These are phyloP conservation scores for Galago senegalensis DNA, from an alignment of 2,797 vertebrate genomes.

Conservation along the genomic window DNA sequence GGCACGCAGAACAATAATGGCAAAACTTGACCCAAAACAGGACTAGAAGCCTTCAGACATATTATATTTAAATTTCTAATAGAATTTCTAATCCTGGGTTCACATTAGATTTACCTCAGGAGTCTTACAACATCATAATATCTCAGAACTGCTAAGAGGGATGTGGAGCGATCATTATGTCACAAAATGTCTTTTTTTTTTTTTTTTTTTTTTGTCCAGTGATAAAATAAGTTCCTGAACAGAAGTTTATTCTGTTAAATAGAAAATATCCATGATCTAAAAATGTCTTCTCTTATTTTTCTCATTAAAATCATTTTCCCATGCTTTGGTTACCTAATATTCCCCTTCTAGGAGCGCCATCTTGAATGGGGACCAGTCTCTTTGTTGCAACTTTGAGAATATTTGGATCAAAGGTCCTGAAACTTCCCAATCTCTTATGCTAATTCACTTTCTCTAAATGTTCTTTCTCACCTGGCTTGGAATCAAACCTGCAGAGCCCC, in stretches of 20 bases:
- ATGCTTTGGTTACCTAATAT: background rate
- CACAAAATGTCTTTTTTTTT: background rate
- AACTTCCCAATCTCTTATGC: background rate
- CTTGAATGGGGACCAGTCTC: background rate
- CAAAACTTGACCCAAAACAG: background rate
- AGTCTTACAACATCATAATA: background rate
- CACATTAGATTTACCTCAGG: background rate
- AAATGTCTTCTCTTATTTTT: background rate
- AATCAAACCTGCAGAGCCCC: background rate
- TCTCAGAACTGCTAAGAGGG: background rate
- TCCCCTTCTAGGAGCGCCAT: background rate
- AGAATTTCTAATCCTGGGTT: background rate
- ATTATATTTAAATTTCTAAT: background rate
- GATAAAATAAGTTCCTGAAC: background rate
- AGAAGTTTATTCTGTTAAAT: background rate
- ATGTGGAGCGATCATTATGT: background rate
- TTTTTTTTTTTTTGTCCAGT: background rate
- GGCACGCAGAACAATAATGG: background rate
- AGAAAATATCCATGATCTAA: background rate
- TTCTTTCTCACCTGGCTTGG: conserved; percentile 31
- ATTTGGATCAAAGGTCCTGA: background rate
- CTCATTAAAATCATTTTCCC: background rate
- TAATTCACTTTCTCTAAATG: background rate
- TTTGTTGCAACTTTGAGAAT: background rate
- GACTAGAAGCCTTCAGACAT: background rate